A percentile compares a stretch with the other conserved stretches of the same genome.
Conservation (phyloP, 2,113 vertebrate genomes). For the Cyprinodon tularosa region DNA sequence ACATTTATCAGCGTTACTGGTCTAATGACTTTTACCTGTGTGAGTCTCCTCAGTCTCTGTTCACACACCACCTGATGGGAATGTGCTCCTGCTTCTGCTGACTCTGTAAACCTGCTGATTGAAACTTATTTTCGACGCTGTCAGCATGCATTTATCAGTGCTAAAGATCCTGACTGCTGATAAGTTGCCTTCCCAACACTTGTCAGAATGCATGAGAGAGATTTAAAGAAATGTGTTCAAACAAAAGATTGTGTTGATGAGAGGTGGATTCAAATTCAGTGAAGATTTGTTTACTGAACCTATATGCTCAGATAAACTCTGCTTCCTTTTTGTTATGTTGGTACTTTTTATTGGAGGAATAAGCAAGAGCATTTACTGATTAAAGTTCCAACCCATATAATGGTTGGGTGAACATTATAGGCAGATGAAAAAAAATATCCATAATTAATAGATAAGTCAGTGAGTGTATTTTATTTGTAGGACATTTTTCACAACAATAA, state of each 20-base stretch:
- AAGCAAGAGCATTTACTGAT: neutral
- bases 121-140: neutral
- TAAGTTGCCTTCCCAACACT: slow-evolving; percentile 25
- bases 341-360: neutral
- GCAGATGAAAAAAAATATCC: neutral
- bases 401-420: neutral
- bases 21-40: slow-evolving; percentile 29
- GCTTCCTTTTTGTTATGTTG: neutral
- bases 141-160: slow-evolving; percentile 66
- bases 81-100: slow-evolving; percentile 28
- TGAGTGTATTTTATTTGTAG: neutral
- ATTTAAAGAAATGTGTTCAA: neutral
- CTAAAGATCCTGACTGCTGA: slow-evolving; percentile 32
- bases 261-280: neutral
- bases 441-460: too few relatives aligned
- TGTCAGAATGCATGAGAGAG: neutral
- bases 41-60: slow-evolving; percentile 27
- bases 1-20: neutral
- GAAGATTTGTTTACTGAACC: neutral
- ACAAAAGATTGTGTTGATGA: neutral
- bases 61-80: slow-evolving; percentile 52
- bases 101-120: slow-evolving; percentile 13
- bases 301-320: neutral
- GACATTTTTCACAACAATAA: neutral
- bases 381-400: too few relatives aligned